Percentiles rank a stretch among this genome's conserved stretches.
phyloP scores from a whole-genome alignment of 2,888 invertebrate genomes.

The Clunio marinus region DNA sequence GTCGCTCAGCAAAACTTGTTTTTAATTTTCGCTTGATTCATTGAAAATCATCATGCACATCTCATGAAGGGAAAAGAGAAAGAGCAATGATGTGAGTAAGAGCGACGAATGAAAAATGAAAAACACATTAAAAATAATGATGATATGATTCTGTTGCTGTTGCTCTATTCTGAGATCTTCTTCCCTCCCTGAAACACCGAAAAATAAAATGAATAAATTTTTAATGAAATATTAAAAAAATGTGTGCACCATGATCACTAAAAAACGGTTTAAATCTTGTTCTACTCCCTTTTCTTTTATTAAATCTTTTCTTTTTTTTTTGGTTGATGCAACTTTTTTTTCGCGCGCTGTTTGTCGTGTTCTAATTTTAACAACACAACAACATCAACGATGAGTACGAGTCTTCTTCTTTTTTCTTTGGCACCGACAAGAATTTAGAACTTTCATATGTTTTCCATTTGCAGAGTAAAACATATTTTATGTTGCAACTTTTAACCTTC shows the following conservation, averaged over 20 bases:
- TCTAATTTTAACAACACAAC: slow-evolving; percentile 35
- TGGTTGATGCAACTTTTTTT: slow-evolving; percentile 35
- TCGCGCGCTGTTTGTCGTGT: slow-evolving; percentile 25
- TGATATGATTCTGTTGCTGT: slow-evolving; percentile 18
- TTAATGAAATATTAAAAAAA: slow-evolving; percentile 28
- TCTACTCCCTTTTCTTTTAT: not conserved
- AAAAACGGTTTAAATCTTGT: not conserved
- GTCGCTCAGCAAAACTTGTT: slow-evolving; percentile 36
- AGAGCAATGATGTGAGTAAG: not conserved
- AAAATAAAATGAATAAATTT: not conserved
- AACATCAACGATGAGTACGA: not conserved
- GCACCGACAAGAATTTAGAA: slow-evolving; percentile 10
- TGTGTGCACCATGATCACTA: slow-evolving; percentile 30
- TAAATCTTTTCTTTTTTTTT: not conserved
- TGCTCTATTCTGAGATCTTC: slow-evolving; percentile 20
- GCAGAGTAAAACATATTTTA: not conserved
- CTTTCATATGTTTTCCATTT: slow-evolving; percentile 15
- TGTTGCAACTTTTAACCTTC: not conserved
- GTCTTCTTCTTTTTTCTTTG: not conserved
- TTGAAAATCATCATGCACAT: slow-evolving; percentile 38
- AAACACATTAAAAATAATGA: slow-evolving; percentile 39
- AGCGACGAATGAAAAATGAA: slow-evolving; percentile 30
- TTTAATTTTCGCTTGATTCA: slow-evolving; percentile 38
- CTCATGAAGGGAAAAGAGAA: slow-evolving; percentile 13
- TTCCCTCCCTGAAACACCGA: slow-evolving; percentile 18